Percentiles rank a stretch among this genome's conserved stretches.
These are phyloP conservation scores for Hydrolagus affinis DNA, from an alignment of 2,113 vertebrate genomes.

Conservation along the genomic window DNA sequence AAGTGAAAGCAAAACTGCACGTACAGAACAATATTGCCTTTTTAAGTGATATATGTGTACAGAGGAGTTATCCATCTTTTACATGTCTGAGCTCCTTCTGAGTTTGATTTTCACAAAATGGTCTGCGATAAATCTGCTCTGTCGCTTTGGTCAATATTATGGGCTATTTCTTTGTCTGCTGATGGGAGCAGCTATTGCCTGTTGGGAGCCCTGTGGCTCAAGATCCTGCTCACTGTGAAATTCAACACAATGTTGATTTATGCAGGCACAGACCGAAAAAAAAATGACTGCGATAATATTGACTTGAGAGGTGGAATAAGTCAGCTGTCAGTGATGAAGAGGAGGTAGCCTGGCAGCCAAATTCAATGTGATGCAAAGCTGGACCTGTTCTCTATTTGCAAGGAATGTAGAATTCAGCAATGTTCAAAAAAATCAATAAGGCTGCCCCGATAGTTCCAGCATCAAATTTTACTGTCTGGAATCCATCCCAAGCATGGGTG, in stretches of 20 bases:
- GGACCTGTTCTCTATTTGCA: slow-evolving; percentile 27
- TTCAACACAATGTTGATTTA: slow-evolving; percentile 30
- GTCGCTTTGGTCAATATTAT: slow-evolving; percentile 7
- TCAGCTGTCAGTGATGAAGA: slow-evolving; percentile 31
- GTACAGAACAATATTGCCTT: not conserved
- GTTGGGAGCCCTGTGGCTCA: slow-evolving; percentile 12
- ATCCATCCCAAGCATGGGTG: slow-evolving; percentile 11
- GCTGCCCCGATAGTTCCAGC: slow-evolving; percentile 16
- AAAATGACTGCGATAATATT: slow-evolving; percentile 30
- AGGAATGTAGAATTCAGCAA: slow-evolving; percentile 30
- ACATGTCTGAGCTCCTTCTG: not conserved
- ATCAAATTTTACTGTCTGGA: slow-evolving; percentile 27
- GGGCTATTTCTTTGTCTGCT: slow-evolving; percentile 26
- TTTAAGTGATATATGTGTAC: slow-evolving; percentile 1
- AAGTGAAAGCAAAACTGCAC: not conserved
- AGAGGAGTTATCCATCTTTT: slow-evolving; percentile 14
- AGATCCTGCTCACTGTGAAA: slow-evolving; percentile 25
- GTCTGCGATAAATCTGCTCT: slow-evolving; percentile 8
- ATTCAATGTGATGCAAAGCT: slow-evolving; percentile 16
- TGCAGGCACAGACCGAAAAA: slow-evolving; percentile 18
- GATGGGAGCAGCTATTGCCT: slow-evolving; percentile 22
- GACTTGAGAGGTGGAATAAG: slow-evolving; percentile 28
- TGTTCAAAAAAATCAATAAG: slow-evolving; percentile 31
- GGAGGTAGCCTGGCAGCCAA: slow-evolving; percentile 11
- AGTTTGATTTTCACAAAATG: slow-evolving; percentile 25